Evolutionary conservation across 2,797 vertebrate species (phyloP).

Genomic region (Aphelocoma californica): DNA sequence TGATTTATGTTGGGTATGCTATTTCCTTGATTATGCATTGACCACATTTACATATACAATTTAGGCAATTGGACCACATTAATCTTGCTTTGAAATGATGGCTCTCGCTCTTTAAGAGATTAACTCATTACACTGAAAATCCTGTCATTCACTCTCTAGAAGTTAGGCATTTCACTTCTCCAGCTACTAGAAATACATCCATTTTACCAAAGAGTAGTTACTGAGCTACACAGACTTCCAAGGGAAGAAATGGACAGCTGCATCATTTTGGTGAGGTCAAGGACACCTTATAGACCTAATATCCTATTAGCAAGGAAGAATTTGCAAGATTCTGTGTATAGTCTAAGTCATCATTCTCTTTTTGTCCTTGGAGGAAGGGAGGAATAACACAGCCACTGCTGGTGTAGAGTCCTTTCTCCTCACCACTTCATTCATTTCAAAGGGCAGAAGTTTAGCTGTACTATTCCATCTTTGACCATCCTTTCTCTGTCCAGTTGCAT

Average conservation of each 20-base stretch:
- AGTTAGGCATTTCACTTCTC: not conserved
- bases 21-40: not conserved
- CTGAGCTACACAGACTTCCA: not conserved
- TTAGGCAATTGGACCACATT: not conserved
- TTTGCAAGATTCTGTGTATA: not conserved
- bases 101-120: not conserved
- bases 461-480: not conserved
- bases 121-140: not conserved
- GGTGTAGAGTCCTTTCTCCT: not conserved
- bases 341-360: not conserved
- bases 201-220: not conserved
- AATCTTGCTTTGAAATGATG: not conserved
- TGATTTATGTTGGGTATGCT: not conserved
- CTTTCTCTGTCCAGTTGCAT: not conserved
- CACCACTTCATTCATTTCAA: fast-evolving
- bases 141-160: not conserved
- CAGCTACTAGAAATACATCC: not conserved
- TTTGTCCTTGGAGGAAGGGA: not conserved
- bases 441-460: not conserved
- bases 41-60: not conserved
- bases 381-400: not conserved
- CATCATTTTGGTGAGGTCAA: not conserved
- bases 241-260: not conserved
- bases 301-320: not conserved
- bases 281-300: not conserved